Evolutionary conservation across 1,140 invertebrate genomes (phyloP), one percentile per base, ranked within the genome.

Genomic region (Drosophila jambulina): DNA sequence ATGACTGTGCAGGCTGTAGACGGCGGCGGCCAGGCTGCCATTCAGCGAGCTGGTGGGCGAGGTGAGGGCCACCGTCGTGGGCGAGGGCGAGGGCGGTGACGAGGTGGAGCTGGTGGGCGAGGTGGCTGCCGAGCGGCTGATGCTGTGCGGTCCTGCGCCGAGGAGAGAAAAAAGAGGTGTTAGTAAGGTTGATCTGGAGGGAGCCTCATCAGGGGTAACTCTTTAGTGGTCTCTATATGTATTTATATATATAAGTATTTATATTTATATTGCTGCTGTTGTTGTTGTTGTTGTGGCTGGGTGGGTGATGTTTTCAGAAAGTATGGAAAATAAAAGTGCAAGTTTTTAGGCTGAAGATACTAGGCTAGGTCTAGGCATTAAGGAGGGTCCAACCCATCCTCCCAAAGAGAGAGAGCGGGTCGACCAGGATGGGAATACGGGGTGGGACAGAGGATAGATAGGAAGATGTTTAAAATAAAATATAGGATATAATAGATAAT

Each of bases 61-160:
- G 58, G 90, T 91, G 32, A 92, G 27, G 19, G 88, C 80, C 23
- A 48, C 46, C 6, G 82, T 87, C 4, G 82, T 87, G 32, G 91
- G 85, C 56, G 91, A 46, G 43, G 43, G 91, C 61, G 91, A 92
- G 15, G 91, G 91, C 68, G 91, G 90, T 58, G 91, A 91, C 76
- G 91, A 92, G 81, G 90, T 92, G 78, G 91, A 92, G 79, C 87
- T 92, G 64, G 91, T 91, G 67, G 92, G 92, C 74, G 92, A 93
- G 60, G 88, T 91, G 71, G 91, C 87, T 67, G 90, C 86, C 34
- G 92, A 91, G 29, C 88, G 85, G 80, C 80, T 92, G 63, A 91
- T 82, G 79, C 79, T 91, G 75, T 92, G 92, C 29, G 91, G 70
- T 83, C 92, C 92, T 93, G 80, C 71, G 72, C 79, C 57, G 54